Evolutionary conservation across 2,797 vertebrate genomes (phyloP).

Genomic region (Hoplostethus atlanticus): DNA sequence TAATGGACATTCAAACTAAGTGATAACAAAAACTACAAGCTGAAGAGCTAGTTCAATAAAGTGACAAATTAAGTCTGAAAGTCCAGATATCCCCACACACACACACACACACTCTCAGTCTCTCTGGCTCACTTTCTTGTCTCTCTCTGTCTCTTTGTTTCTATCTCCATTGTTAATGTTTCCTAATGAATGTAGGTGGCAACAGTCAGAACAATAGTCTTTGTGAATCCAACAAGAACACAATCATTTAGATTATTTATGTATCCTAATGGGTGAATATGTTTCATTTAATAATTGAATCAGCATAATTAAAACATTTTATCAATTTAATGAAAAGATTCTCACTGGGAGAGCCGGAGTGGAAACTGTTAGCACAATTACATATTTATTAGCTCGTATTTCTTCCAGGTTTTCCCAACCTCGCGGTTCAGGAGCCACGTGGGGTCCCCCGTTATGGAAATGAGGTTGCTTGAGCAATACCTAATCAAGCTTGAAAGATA

Average conservation of each 20-base stretch:
- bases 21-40: too few relatives aligned
- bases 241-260: slow-evolving; percentile 31
- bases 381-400: slow-evolving; percentile 41
- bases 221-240: slow-evolving; percentile 16
- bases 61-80: too few relatives aligned
- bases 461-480: not conserved
- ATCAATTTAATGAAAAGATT: slow-evolving; percentile 41
- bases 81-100: not conserved
- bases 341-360: slow-evolving; percentile 12
- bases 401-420: slow-evolving; percentile 25
- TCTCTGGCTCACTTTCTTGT: not conserved
- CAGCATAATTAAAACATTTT: slow-evolving; percentile 33
- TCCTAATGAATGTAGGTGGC: slow-evolving; percentile 4
- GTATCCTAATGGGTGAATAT: slow-evolving; percentile 29
- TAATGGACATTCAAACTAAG: too few relatives aligned
- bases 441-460: slow-evolving; percentile 5
- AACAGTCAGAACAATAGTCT: slow-evolving; percentile 11
- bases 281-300: slow-evolving; percentile 36
- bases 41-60: too few relatives aligned
- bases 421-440: not conserved
- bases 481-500: not conserved
- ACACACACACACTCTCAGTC: not conserved
- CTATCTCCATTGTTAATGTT: not conserved
- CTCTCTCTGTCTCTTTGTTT: not conserved
- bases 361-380: slow-evolving; percentile 10